phyloP scores from a whole-genome alignment of 1,140 invertebrate species.

The Macrotrachela quadricornifera region DNA sequence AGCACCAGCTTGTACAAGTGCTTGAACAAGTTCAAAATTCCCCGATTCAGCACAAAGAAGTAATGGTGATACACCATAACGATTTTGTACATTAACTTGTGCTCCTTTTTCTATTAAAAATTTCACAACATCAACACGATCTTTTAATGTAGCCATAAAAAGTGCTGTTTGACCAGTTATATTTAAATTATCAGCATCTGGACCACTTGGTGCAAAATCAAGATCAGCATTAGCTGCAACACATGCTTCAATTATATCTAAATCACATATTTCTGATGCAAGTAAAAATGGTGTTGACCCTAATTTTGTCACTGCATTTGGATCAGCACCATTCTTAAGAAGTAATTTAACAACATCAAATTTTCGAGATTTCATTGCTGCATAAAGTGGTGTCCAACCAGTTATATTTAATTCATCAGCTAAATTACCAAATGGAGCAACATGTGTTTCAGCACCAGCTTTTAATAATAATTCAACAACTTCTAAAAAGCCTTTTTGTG shows the following conservation, averaged over 20 bases:
- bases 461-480: conserved; percentile 7
- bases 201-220: conserved; percentile 4
- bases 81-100: conserved; percentile 7
- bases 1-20: conserved; percentile 1
- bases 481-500: conserved; percentile 4
- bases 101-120: conserved; percentile 4
- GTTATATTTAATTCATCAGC: conserved; percentile 8
- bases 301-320: conserved; percentile 8
- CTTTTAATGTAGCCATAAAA: conserved; percentile 10
- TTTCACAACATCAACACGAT: conserved; percentile 8
- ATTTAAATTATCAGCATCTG: conserved; percentile 8
- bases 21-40: conserved; percentile 3
- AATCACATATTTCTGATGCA: conserved; percentile 8
- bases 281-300: conserved; percentile 9
- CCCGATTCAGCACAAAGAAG: conserved; percentile 7
- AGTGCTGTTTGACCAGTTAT: conserved; percentile 8
- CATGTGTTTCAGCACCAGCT: background rate
- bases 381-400: conserved; percentile 9
- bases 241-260: conserved; percentile 6
- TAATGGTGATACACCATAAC: conserved; percentile 7
- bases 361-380: conserved; percentile 8
- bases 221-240: conserved; percentile 6
- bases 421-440: background rate
- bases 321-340: conserved; percentile 1
- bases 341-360: conserved; percentile 2